A percentile compares a stretch with the other conserved stretches of the same genome.
These are phyloP conservation scores for Anguilla pacifica DNA, from an alignment of 2,797 vertebrate genomes.

Conservation along the genomic window DNA sequence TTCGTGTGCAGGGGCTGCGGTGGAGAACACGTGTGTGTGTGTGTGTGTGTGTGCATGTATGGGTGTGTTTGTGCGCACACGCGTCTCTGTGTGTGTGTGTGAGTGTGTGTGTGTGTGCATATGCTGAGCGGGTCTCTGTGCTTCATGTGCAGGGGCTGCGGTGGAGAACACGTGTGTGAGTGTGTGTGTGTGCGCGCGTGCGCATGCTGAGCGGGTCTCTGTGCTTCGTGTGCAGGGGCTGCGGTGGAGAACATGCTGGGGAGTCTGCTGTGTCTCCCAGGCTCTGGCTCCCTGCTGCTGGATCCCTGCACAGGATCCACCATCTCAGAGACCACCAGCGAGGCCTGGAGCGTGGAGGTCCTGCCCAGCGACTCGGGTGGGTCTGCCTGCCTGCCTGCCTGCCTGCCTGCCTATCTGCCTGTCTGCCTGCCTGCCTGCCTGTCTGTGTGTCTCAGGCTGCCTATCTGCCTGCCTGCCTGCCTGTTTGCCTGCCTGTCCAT, in stretches of 20 bases:
- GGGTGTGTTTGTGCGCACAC: neutral
- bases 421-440: too few species aligned
- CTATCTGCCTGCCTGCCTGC: too few species aligned
- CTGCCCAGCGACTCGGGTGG: constrained; percentile 96
- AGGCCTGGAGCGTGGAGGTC: constrained; percentile 98
- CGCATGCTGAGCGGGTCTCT: neutral
- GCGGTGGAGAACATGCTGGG: constrained; percentile 93
- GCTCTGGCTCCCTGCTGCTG: constrained; percentile 88
- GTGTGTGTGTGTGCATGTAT: too few species aligned
- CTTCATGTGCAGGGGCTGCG: too few species aligned
- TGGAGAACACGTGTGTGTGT: too few species aligned
- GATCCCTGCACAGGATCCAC: constrained; percentile 93
- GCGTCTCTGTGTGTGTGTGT: neutral
- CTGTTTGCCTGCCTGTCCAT: too few species aligned
- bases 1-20: too few species aligned
- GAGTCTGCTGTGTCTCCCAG: constrained; percentile 91
- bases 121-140: too few species aligned
- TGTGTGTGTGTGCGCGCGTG: neutral
- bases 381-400: constrained; percentile 37
- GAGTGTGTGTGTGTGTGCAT: too few species aligned
- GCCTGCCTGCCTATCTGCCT: neutral
- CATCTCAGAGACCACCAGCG: constrained; percentile 97
- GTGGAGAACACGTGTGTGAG: too few species aligned
- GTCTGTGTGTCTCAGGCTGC: neutral
- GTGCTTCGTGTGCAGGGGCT: constrained; percentile 76